Evolutionary conservation across 2,888 invertebrate species (phyloP).

Genomic region (Schizotus pectinicornis): DNA sequence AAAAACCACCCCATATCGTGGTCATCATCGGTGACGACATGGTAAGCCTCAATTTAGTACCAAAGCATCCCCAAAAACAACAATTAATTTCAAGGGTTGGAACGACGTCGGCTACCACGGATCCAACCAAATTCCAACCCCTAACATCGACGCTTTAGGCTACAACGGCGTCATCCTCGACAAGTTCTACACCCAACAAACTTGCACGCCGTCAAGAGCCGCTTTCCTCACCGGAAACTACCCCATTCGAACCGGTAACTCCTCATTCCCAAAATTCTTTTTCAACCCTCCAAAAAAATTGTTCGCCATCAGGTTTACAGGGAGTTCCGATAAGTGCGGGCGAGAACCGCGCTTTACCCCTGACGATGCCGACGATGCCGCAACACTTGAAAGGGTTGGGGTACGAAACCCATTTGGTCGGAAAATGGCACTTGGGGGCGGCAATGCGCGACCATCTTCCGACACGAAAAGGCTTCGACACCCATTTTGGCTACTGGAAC

Average conservation of each 20-base stretch:
- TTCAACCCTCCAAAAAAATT: too few relatives aligned
- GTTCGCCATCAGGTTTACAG: slow-evolving; percentile 66
- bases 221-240: slow-evolving; percentile 86
- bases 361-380: slow-evolving; percentile 61
- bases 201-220: slow-evolving; percentile 85
- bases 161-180: slow-evolving; percentile 84
- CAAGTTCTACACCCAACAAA: slow-evolving; percentile 82
- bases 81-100: slow-evolving; percentile 72
- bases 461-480: slow-evolving; percentile 75
- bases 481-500: slow-evolving; percentile 84
- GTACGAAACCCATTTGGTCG: slow-evolving; percentile 77
- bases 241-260: slow-evolving; percentile 78
- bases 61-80: background rate
- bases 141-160: slow-evolving; percentile 87
- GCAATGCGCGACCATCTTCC: slow-evolving; percentile 74
- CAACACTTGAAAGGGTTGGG: slow-evolving; percentile 69
- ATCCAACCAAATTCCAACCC: slow-evolving; percentile 84
- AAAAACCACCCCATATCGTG: too few relatives aligned
- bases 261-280: too few relatives aligned
- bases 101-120: slow-evolving; percentile 92
- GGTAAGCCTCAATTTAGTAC: background rate
- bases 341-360: slow-evolving; percentile 74
- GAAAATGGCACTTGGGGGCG: slow-evolving; percentile 88
- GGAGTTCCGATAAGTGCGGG: slow-evolving; percentile 70
- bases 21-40: too few relatives aligned